Evolutionary conservation across 2,888 invertebrate species (phyloP), one percentile per base, ranked within the genome.

Genomic region (Pseudococcus viburni): DNA sequence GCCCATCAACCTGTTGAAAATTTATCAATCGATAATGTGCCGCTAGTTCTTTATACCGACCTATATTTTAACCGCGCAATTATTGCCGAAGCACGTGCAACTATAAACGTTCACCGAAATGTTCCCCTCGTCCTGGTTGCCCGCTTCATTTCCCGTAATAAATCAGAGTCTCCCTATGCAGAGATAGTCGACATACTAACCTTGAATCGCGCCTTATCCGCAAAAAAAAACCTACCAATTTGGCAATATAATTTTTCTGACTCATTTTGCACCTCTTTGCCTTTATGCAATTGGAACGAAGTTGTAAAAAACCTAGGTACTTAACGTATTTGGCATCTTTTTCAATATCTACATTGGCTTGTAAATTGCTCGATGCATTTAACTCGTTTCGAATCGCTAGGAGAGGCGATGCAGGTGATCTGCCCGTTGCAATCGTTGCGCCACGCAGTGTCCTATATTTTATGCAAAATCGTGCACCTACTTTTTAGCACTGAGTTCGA

Each of bases 11-110:
- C 80, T 80, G 80, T 80, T 80, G 80, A 80, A 33, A 33, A 15
- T 80, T 80, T 80, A 80, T 80, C 80, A 80, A 80, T 80, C 80
- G 80, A 80, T 80, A 80, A 80, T 80, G 33, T 80, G 80, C 80
- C 80, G 80, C 80, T 80, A 80, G 80, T 39, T 80, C 80, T 80
- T 42, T 73, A 73, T 12, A 73, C 26, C 68, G 80, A 80, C 80
- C 80, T 80, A 80, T 80, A 42, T 80, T 42, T 80, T 42, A 19
- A 12, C 22, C 9, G 80, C 80, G 80, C n/a, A 80, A 80, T 80
- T 80, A 80, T 80, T 73, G 39, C 73, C 80, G 80, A 80, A 80
- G 80, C 80, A 80, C 80, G 80, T 80, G 80, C 80, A 80, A 73
- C 33, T 17, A 33, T 73, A 73, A 39, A 42, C 80, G 80, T 5